These are phyloP conservation scores for Sterna hirundo DNA, from an alignment of 2,113 vertebrate genomes.

Conservation along the genomic window DNA sequence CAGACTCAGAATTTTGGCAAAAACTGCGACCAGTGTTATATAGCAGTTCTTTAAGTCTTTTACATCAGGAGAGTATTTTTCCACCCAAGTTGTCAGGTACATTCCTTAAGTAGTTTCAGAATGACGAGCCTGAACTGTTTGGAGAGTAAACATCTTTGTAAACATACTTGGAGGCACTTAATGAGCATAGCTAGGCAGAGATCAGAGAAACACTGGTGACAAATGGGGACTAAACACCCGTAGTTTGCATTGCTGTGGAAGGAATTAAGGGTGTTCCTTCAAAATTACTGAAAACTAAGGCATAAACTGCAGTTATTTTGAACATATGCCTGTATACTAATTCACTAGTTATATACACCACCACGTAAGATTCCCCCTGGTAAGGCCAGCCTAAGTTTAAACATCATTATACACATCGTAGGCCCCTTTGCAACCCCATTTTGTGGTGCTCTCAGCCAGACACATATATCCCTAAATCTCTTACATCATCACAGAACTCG, in stretches of 20 bases:
- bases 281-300: background rate
- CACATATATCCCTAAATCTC: background rate
- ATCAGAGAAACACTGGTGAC: background rate
- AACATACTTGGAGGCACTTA: conserved; percentile 1
- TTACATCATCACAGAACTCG: background rate
- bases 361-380: background rate
- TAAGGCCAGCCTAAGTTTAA: background rate
- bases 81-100: conserved; percentile 6
- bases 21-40: background rate
- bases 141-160: conserved; percentile 52
- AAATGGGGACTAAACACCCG: background rate
- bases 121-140: conserved; percentile 10
- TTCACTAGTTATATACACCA: background rate
- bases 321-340: background rate
- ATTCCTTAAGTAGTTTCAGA: conserved; percentile 33
- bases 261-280: background rate
- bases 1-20: background rate
- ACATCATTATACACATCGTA: background rate
- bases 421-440: background rate
- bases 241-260: background rate
- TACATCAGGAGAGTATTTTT: background rate
- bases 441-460: background rate
- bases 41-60: background rate
- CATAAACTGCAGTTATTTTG: background rate
- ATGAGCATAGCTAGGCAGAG: background rate